phyloP scores from a whole-genome alignment of 2,888 invertebrate species.

The Philereme transversata region DNA sequence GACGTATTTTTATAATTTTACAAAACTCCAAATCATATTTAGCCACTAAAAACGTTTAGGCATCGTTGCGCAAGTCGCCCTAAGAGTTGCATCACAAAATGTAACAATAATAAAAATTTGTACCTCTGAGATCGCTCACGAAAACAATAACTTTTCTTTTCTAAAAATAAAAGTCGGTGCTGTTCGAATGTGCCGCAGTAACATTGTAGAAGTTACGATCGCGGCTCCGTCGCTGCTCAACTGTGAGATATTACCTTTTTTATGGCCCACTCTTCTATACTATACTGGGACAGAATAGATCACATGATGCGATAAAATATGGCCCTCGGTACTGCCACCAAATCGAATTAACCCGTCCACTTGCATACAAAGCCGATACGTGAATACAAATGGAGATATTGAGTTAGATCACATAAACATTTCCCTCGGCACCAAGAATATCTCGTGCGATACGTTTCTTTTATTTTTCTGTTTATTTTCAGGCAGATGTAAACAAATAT shows the following conservation, averaged over 20 bases:
- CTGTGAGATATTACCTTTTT: conserved; percentile 84
- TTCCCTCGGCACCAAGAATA: conserved; percentile 59
- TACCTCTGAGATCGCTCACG: conserved; percentile 24
- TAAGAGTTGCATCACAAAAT: not conserved
- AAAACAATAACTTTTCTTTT: conserved; percentile 66
- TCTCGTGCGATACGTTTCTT: conserved; percentile 44
- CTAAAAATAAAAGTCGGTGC: conserved; percentile 70
- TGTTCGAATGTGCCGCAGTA: conserved; percentile 71
- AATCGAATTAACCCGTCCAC: conserved; percentile 84
- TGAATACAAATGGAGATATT: conserved; percentile 78
- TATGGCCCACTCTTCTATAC: conserved; percentile 82
- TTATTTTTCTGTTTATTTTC: conserved; percentile 40
- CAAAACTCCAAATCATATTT: no score
- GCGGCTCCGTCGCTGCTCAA: conserved; percentile 77
- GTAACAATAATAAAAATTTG: conserved; percentile 18
- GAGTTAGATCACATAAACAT: conserved; percentile 72
- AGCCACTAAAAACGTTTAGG: no score
- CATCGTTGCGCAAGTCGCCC: no score
- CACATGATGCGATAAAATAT: conserved; percentile 84
- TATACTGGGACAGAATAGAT: conserved; percentile 81
- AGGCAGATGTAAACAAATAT: conserved; percentile 19
- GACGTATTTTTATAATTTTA: no score
- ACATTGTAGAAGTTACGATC: conserved; percentile 83
- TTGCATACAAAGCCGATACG: conserved; percentile 80
- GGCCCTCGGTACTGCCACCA: conserved; percentile 75